These are phyloP conservation scores for Pseudolaguvia tuberculata DNA, from an alignment of 2,113 vertebrate genomes.

Conservation along the genomic window DNA sequence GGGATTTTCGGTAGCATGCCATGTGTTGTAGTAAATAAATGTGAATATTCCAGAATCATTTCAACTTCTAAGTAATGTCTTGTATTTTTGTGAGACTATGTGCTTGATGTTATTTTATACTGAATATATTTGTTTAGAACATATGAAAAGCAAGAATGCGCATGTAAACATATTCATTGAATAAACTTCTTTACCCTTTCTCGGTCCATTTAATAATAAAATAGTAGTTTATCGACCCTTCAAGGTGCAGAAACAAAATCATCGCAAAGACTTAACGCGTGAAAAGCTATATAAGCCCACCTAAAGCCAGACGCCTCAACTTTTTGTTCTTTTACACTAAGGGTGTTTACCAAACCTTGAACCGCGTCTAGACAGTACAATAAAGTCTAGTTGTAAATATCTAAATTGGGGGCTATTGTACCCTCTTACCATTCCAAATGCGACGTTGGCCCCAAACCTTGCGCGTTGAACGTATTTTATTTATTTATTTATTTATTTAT, in stretches of 20 bases:
- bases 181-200: neutral
- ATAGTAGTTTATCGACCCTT: neutral
- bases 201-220: neutral
- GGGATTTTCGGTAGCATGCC: constrained; percentile 67
- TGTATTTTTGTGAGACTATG: neutral
- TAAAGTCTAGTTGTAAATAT: constrained; percentile 94
- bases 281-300: constrained; percentile 11
- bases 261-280: neutral
- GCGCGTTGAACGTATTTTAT: constrained; percentile 59
- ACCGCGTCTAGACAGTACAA: constrained; percentile 98
- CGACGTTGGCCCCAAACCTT: constrained; percentile 81
- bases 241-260: neutral
- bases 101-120: neutral
- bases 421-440: constrained; percentile 77
- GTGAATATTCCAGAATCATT: constrained; percentile 32
- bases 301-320: constrained; percentile 35
- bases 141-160: constrained; percentile 1
- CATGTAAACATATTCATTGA: neutral
- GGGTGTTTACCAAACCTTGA: constrained; percentile 99
- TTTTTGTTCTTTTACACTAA: constrained; percentile 75
- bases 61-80: neutral
- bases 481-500: constrained; percentile 25
- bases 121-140: constrained; percentile 5
- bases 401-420: constrained; percentile 98
- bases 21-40: constrained; percentile 66